phyloP scores from a whole-genome alignment of 2,888 invertebrate genomes.

The Tortricodes alternella region DNA sequence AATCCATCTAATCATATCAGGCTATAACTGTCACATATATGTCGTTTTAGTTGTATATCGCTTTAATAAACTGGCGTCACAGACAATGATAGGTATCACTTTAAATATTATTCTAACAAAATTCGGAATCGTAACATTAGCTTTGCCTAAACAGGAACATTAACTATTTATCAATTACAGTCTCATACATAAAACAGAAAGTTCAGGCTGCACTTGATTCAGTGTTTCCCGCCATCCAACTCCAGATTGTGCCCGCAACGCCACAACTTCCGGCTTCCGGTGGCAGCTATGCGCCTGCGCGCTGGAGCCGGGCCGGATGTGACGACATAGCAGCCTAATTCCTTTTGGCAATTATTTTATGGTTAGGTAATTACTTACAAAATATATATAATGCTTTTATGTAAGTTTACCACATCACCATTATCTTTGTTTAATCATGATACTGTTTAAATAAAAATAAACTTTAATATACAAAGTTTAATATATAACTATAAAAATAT shows the following conservation, averaged over 20 bases:
- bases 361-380: conserved; percentile 41
- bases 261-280: conserved; percentile 80
- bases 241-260: conserved; percentile 80
- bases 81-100: too few relatives aligned
- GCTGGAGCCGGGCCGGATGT: conserved; percentile 48
- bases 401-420: not conserved
- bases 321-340: conserved; percentile 63
- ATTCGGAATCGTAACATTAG: conserved; percentile 11
- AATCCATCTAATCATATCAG: too few relatives aligned
- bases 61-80: too few relatives aligned
- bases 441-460: too few relatives aligned
- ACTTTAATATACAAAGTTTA: too few relatives aligned
- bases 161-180: conserved; percentile 67
- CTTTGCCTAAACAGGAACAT: conserved; percentile 48
- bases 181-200: conserved; percentile 71
- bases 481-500: too few relatives aligned
- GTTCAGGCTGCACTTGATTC: conserved; percentile 76
- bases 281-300: conserved; percentile 71
- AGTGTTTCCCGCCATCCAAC: conserved; percentile 77
- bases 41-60: too few relatives aligned
- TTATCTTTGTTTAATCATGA: too few relatives aligned
- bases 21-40: too few relatives aligned
- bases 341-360: conserved; percentile 47
- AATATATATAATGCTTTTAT: not conserved
- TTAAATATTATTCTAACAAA: too few relatives aligned